These are phyloP conservation scores for Aotus griseimembra DNA, from an alignment of 2,797 vertebrate genomes.

Conservation along the genomic window DNA sequence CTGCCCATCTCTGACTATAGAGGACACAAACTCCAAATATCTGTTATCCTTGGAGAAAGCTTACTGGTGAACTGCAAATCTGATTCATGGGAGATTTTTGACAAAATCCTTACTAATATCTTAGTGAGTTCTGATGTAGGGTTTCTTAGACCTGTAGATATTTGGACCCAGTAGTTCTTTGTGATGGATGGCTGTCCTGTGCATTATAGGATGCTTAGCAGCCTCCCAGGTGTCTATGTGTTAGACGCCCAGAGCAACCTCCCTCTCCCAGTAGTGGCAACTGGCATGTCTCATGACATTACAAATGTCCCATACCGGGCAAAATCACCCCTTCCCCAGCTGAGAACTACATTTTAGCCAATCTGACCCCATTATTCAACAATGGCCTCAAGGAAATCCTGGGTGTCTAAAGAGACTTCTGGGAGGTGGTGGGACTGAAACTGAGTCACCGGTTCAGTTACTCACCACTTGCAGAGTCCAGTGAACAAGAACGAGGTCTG, in stretches of 20 bases:
- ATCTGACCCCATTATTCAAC: neutral
- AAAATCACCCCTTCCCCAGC: neutral
- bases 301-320: neutral
- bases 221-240: neutral
- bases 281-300: neutral
- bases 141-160: neutral
- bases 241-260: accelerated
- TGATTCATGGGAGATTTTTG: neutral
- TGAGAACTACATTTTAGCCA: neutral
- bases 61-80: neutral
- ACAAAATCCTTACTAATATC: neutral
- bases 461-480: neutral
- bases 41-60: neutral
- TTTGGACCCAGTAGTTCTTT: neutral
- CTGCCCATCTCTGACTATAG: neutral
- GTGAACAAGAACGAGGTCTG: neutral
- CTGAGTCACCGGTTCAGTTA: neutral
- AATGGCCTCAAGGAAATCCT: neutral
- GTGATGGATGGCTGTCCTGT: accelerated
- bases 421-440: neutral
- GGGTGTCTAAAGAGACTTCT: neutral
- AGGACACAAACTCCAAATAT: neutral
- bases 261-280: accelerated
- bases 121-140: too few species aligned
- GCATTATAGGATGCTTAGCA: accelerated